Conservation (phyloP, 2,113 vertebrate genomes). For the Barbus barbus region DNA sequence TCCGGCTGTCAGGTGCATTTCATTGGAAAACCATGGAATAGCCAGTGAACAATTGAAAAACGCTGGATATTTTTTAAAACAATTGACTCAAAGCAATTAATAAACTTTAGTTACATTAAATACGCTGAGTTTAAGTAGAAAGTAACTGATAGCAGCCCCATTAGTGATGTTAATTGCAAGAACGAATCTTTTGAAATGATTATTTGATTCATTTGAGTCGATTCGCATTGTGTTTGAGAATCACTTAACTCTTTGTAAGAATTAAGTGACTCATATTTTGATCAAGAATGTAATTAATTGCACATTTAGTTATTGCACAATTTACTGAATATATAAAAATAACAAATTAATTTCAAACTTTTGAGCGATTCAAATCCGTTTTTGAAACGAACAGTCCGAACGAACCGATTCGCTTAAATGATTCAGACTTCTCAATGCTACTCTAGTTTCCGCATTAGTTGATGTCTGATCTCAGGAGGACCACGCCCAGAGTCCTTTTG, state of each 20-base stretch:
- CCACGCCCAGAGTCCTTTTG: constrained; percentile 30
- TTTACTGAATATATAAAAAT: neutral
- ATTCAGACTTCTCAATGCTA: neutral
- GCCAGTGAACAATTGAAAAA: too few species aligned
- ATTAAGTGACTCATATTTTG: neutral
- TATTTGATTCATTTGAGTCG: neutral
- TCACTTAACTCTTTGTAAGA: neutral
- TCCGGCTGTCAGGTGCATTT: neutral
- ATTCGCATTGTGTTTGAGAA: too few species aligned
- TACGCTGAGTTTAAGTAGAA: neutral
- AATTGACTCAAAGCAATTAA: too few species aligned
- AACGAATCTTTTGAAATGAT: neutral
- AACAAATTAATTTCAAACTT: neutral
- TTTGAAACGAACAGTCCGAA: too few species aligned
- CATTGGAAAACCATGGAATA: neutral
- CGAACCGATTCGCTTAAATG: neutral
- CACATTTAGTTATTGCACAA: neutral
- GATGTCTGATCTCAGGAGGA: neutral
- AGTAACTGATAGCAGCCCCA: neutral
- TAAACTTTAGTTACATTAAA: neutral
- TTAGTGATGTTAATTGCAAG: too few species aligned
- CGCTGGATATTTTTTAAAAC: neutral
- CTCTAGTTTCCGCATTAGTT: constrained; percentile 28
- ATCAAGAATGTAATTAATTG: neutral
- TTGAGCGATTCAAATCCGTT: neutral